A percentile compares a stretch with the other conserved stretches of the same genome.
These are phyloP conservation scores for Linnaemya vulpina DNA, from an alignment of 2,888 invertebrate genomes.

Conservation along the genomic window DNA sequence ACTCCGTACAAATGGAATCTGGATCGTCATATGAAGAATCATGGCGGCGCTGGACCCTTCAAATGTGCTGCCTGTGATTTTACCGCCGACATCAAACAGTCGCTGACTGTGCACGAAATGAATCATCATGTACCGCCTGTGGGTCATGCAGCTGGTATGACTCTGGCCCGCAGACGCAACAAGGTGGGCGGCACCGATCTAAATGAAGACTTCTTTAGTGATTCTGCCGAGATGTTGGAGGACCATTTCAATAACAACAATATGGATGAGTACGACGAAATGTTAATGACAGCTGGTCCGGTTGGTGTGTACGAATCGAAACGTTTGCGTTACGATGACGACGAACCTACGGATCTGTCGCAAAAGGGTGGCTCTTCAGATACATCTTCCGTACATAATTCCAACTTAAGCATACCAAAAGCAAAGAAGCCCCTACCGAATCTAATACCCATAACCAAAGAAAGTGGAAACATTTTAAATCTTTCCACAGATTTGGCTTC, in stretches of 20 bases:
- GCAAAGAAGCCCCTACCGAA: slow-evolving; percentile 88
- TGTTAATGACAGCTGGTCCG: slow-evolving; percentile 72
- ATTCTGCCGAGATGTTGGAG: slow-evolving; percentile 80
- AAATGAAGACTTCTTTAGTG: slow-evolving; percentile 81
- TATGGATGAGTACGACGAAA: slow-evolving; percentile 80
- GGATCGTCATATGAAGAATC: slow-evolving; percentile 96
- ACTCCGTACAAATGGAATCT: slow-evolving; percentile 97
- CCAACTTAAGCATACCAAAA: slow-evolving; percentile 75
- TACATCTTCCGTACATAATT: slow-evolving; percentile 76
- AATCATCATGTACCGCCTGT: slow-evolving; percentile 93
- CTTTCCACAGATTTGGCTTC: slow-evolving; percentile 81
- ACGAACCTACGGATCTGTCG: slow-evolving; percentile 82
- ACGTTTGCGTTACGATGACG: slow-evolving; percentile 79
- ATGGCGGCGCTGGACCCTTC: slow-evolving; percentile 92
- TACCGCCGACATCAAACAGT: slow-evolving; percentile 95
- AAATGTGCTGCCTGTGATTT: slow-evolving; percentile 94
- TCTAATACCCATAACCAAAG: slow-evolving; percentile 87
- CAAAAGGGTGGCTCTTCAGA: slow-evolving; percentile 82
- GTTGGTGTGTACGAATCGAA: slow-evolving; percentile 75
- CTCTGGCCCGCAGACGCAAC: slow-evolving; percentile 86
- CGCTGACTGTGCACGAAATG: slow-evolving; percentile 95
- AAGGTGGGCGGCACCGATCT: slow-evolving; percentile 88
- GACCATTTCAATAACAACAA: slow-evolving; percentile 81
- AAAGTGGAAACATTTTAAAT: slow-evolving; percentile 79
- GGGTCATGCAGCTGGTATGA: slow-evolving; percentile 85